Percentiles rank a stretch among this genome's conserved stretches.
These are phyloP conservation scores for Synchiropus splendidus DNA, from an alignment of 2,113 vertebrate species.

Conservation along the genomic window DNA sequence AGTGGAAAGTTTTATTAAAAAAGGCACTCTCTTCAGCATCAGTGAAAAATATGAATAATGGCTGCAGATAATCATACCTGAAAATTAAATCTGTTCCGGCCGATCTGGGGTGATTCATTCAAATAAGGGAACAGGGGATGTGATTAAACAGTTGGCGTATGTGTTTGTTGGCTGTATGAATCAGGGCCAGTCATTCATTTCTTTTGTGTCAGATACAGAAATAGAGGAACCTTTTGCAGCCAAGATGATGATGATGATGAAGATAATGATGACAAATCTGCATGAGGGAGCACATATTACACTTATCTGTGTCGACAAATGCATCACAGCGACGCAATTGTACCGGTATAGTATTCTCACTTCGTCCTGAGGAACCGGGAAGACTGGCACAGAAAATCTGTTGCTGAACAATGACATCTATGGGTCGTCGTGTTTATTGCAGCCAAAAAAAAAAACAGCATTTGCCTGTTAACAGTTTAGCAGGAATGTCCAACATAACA, in stretches of 20 bases:
- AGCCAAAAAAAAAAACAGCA: background rate
- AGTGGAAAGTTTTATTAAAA: conserved; percentile 5
- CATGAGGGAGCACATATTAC: too few relatives aligned
- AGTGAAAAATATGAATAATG: conserved; percentile 16
- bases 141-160: conserved; percentile 9
- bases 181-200: conserved; percentile 9
- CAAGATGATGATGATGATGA: conserved; percentile 10
- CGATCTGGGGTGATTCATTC: conserved; percentile 15
- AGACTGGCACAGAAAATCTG: conserved; percentile 13
- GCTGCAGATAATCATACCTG: conserved; percentile 16
- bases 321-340: background rate
- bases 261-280: too few relatives aligned
- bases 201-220: conserved; percentile 20
- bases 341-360: background rate
- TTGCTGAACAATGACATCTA: conserved; percentile 67
- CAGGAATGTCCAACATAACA: too few relatives aligned
- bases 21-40: conserved; percentile 6
- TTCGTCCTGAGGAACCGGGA: background rate
- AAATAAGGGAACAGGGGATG: conserved; percentile 10
- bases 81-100: conserved; percentile 14
- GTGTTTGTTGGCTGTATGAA: conserved; percentile 10
- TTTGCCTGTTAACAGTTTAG: background rate
- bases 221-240: conserved; percentile 19
- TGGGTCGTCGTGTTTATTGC: conserved; percentile 41
- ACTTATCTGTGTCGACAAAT: background rate